Conservation (phyloP, 2,113 vertebrate genomes). For the Cebidichthys violaceus region DNA sequence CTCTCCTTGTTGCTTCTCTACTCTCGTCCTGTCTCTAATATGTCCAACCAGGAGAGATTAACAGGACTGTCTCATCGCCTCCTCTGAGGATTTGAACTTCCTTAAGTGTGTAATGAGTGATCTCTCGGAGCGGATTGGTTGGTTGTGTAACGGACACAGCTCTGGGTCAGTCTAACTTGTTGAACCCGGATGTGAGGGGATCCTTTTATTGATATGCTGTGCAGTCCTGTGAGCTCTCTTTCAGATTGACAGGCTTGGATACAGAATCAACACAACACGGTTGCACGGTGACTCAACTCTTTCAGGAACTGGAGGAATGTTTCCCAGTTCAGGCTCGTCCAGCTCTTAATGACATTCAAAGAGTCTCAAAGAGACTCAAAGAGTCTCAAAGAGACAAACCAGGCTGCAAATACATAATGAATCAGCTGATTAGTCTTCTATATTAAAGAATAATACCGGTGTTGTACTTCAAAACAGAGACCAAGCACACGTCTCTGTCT, state of each 20-base stretch:
- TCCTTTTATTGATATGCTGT: neutral
- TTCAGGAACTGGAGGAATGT: constrained; percentile 44
- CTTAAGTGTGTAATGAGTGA: constrained; percentile 35
- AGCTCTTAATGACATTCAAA: neutral
- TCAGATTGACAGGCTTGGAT: constrained; percentile 44
- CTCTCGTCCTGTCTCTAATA: neutral
- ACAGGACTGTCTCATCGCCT: neutral
- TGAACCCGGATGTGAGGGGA: constrained; percentile 41
- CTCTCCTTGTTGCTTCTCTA: neutral
- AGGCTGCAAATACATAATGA: neutral
- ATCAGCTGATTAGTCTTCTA: neutral
- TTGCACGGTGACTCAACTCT: constrained; percentile 37
- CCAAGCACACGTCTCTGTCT: neutral
- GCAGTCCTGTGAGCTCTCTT: constrained; percentile 31
- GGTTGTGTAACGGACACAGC: constrained; percentile 48
- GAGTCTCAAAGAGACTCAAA: no score
- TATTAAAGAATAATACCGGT: neutral
- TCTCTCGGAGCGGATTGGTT: constrained; percentile 30
- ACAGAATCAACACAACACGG: constrained; percentile 58
- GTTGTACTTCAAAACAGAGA: neutral
- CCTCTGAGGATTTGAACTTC: constrained; percentile 9
- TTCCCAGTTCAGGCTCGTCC: constrained; percentile 40
- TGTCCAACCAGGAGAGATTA: no score
- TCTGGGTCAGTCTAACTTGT: constrained; percentile 47
- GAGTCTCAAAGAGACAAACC: no score